phyloP scores from a whole-genome alignment of 2,797 vertebrate genomes.

The Cyclura pinguis region DNA sequence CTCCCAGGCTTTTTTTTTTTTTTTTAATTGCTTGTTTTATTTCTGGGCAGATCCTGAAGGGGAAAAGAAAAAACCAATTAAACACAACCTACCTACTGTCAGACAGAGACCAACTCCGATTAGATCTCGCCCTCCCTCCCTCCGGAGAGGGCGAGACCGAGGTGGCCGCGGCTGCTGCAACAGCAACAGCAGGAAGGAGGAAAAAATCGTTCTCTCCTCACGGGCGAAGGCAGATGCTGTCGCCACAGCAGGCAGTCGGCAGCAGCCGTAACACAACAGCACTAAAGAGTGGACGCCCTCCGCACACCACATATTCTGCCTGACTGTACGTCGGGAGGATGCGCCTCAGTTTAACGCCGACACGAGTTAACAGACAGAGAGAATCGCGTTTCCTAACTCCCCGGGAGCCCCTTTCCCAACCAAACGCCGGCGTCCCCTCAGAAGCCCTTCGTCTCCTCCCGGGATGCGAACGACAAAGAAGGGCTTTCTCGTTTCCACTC shows the following conservation, averaged over 20 bases:
- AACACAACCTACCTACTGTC: neutral
- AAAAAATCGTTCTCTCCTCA: too few relatives aligned
- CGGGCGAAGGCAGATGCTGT: too few relatives aligned
- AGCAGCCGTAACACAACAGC: neutral
- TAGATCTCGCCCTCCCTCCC: neutral
- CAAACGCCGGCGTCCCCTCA: too few relatives aligned
- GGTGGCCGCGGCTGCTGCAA: neutral
- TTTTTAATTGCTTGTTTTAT: conserved; percentile 16
- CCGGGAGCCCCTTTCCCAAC: neutral
- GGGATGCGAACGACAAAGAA: neutral
- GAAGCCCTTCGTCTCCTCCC: too few relatives aligned
- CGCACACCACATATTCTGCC: too few relatives aligned
- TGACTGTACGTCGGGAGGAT: too few relatives aligned
- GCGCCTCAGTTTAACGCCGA: too few relatives aligned
- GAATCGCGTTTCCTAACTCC: too few relatives aligned
- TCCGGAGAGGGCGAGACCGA: neutral
- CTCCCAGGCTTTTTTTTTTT: neutral
- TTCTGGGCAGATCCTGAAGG: conserved; percentile 12
- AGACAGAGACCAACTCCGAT: neutral
- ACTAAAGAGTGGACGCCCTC: neutral
- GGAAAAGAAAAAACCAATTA: neutral
- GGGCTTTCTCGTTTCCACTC: too few relatives aligned
- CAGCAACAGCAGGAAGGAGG: neutral
- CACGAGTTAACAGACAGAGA: too few relatives aligned
- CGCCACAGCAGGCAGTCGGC: neutral